Evolutionary conservation across 2,113 vertebrate genomes (phyloP), one percentile per base, ranked within the genome.

Genomic region (Pterocles burchelli): DNA sequence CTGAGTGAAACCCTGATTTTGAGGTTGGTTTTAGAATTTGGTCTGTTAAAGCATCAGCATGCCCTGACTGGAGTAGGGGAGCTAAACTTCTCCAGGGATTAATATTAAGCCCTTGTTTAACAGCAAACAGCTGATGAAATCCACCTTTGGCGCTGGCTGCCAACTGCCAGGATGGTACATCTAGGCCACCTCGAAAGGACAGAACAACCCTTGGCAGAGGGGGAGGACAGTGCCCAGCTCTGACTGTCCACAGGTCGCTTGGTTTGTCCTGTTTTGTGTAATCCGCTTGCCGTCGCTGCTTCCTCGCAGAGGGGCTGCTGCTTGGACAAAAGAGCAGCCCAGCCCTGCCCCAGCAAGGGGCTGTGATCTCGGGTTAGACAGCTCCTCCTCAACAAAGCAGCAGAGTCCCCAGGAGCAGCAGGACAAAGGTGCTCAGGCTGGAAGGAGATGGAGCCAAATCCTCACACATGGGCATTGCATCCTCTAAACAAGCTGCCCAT

Each of bases 81-180:
- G 76, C 52, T 81, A 41, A 95, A 78, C 38, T 86, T 93, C 57
- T 63, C 76, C 52, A 65, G 73, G 88, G 95, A 93, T 92, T 97
- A 95, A 85, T 84, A 94, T 72, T 93, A 93, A 94, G 88, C 88
- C 20, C n/a, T 93, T 92, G 73, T 97, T 92, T 93, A 85, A 84
- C 49, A 18, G 65, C 84, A 90, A 92, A 90, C 85, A 90, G 48
- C 70, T 78, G 73, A 88, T 89, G 83, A 93, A 95, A 96, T 95
- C 90, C 45, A 92, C 68, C 90, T 94, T 89, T 90, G 83, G 52
- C 82, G 88, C 65, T 41, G 65, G 38, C 41, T 75, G 45, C 95
- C 90, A 90, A 81, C 95, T 93, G 92, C 67, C 85, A 63, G 85
- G 65, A 86, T 61, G 49, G 59, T 67, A 43, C 45, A 78, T 88